phyloP scores from a whole-genome alignment of 2,797 vertebrate genomes.

The Thripadectes ignobilis region DNA sequence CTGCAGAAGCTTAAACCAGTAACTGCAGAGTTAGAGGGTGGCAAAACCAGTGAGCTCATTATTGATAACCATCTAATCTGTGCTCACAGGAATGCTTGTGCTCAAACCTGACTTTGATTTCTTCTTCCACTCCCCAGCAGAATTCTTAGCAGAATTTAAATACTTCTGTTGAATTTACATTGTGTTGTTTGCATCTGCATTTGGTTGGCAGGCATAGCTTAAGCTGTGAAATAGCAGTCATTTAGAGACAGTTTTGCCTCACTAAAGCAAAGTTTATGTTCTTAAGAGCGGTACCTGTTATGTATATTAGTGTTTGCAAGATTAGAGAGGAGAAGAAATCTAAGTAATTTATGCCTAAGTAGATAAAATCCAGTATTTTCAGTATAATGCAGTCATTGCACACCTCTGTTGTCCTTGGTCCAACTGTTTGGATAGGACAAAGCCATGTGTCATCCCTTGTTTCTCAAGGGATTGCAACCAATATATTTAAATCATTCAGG shows the following conservation, averaged over 20 bases:
- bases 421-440: neutral
- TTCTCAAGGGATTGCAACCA: slow-evolving; percentile 3
- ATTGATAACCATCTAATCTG: neutral
- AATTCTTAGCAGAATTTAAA: neutral
- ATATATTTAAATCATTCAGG: neutral
- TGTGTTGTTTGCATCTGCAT: neutral
- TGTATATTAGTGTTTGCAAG: neutral
- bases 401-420: neutral
- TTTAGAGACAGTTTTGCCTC: neutral
- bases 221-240: neutral
- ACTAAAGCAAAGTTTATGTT: neutral
- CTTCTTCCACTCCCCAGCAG: neutral
- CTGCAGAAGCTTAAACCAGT: neutral
- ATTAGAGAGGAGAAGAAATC: neutral
- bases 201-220: neutral
- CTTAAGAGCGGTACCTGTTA: neutral
- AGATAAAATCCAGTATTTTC: neutral
- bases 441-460: neutral
- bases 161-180: neutral
- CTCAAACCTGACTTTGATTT: neutral
- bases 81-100: neutral
- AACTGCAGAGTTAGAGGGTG: neutral
- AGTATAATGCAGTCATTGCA: neutral
- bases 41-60: neutral
- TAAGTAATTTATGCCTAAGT: neutral